Evolutionary conservation across 2,797 vertebrate species (phyloP).

Genomic region (Lithobates sylvaticus): DNA sequence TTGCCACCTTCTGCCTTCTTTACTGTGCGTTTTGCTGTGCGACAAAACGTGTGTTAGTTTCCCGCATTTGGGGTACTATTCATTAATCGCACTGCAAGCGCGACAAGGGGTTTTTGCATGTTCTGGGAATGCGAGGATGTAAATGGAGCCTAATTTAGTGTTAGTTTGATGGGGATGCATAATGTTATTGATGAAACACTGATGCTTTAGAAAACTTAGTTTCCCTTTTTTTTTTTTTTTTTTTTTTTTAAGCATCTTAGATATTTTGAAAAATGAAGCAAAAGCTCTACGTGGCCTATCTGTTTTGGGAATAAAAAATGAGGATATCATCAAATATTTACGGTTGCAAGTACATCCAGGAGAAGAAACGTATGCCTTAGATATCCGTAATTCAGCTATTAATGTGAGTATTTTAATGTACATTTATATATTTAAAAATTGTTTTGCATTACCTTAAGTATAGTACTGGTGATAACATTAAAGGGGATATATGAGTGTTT

Average conservation of each 20-base stretch:
- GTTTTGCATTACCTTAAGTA: neutral
- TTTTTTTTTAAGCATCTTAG: conserved; percentile 79
- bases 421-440: neutral
- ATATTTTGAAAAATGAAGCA: conserved; percentile 88
- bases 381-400: conserved; percentile 90
- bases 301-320: conserved; percentile 86
- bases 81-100: too few species aligned
- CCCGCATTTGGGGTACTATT: too few species aligned
- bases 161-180: neutral
- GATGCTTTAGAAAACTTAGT: neutral
- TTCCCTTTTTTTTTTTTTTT: conserved; percentile 3
- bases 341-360: conserved; percentile 78
- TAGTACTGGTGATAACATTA: too few species aligned
- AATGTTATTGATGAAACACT: neutral
- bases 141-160: neutral
- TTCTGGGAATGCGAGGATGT: too few species aligned
- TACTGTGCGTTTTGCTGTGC: too few species aligned
- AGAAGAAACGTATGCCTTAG: conserved; percentile 84
- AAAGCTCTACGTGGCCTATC: conserved; percentile 90
- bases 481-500: too few species aligned
- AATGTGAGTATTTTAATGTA: conserved; percentile 76
- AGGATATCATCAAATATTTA: conserved; percentile 82
- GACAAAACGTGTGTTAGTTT: too few species aligned
- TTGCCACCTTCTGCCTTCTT: too few species aligned
- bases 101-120: too few species aligned